Evolutionary conservation across 2,797 vertebrate genomes (phyloP).

Genomic region (Avahi laniger): DNA sequence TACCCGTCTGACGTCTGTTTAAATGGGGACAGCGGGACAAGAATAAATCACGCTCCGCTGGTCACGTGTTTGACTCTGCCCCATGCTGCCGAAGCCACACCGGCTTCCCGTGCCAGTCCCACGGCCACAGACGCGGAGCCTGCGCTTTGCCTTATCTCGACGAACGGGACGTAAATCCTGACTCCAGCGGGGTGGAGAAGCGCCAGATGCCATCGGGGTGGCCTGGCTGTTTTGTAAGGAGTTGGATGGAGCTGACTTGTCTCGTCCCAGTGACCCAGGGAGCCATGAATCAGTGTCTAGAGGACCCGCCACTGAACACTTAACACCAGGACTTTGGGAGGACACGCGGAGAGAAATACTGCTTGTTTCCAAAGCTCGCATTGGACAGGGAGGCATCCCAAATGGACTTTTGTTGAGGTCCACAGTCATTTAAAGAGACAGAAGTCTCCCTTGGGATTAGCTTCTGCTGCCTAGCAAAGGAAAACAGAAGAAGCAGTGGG

Average conservation of each 20-base stretch:
- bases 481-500: neutral
- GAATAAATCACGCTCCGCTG: slow-evolving; percentile 78
- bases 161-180: slow-evolving; percentile 3
- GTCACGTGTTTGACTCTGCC: slow-evolving; percentile 73
- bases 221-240: neutral
- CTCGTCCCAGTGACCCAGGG: neutral
- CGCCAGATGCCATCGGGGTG: neutral
- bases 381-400: neutral
- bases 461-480: neutral
- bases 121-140: slow-evolving; percentile 46
- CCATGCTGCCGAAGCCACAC: slow-evolving; percentile 59
- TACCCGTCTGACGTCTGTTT: slow-evolving; percentile 81
- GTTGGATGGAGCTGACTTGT: neutral
- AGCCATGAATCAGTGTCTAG: neutral
- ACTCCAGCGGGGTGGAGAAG: neutral
- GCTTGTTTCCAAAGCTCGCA: neutral
- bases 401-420: neutral
- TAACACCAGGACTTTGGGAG: neutral
- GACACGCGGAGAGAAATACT: neutral
- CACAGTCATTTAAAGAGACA: neutral
- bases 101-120: slow-evolving; percentile 48
- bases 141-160: slow-evolving; percentile 43
- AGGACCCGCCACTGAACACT: neutral
- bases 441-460: neutral
- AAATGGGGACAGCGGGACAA: slow-evolving; percentile 73